These are phyloP conservation scores for Numenius phaeopus DNA, from an alignment of 2,797 vertebrate genomes.

Conservation along the genomic window DNA sequence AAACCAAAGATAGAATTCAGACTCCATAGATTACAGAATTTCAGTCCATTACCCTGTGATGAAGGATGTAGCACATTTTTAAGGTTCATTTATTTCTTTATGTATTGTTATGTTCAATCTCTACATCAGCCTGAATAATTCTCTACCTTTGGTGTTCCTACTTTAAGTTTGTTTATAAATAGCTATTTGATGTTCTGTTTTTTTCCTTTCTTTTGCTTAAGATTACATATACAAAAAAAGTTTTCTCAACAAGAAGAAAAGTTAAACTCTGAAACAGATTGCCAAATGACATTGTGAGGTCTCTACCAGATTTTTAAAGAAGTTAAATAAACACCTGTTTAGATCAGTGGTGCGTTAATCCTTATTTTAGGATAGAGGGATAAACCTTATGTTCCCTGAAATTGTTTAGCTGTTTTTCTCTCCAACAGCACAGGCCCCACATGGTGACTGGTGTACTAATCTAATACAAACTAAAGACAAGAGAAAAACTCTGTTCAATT, in stretches of 20 bases:
- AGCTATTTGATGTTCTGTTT: not conserved
- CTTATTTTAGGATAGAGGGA: not conserved
- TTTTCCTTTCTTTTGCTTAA: not conserved
- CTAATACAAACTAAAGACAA: not conserved
- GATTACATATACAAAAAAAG: not conserved
- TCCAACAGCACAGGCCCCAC: not conserved
- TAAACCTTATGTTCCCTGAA: not conserved
- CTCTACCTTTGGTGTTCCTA: not conserved
- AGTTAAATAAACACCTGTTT: not conserved
- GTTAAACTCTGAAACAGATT: not conserved
- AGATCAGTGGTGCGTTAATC: not conserved
- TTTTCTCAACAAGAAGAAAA: not conserved
- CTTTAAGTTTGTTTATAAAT: slow-evolving; percentile 5
- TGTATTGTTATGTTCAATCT: not conserved
- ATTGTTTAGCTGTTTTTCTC: not conserved
- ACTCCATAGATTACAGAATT: not conserved
- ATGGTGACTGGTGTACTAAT: not conserved
- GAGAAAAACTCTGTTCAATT: not conserved
- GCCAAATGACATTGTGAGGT: not conserved
- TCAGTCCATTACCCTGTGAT: not conserved
- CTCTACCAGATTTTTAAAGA: not conserved
- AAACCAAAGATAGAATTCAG: slow-evolving; percentile 13
- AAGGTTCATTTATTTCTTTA: slow-evolving; percentile 36
- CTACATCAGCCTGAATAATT: not conserved
- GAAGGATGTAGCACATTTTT: slow-evolving; percentile 9